phyloP scores from a whole-genome alignment of 2,113 vertebrate genomes.

The Turnix velox region DNA sequence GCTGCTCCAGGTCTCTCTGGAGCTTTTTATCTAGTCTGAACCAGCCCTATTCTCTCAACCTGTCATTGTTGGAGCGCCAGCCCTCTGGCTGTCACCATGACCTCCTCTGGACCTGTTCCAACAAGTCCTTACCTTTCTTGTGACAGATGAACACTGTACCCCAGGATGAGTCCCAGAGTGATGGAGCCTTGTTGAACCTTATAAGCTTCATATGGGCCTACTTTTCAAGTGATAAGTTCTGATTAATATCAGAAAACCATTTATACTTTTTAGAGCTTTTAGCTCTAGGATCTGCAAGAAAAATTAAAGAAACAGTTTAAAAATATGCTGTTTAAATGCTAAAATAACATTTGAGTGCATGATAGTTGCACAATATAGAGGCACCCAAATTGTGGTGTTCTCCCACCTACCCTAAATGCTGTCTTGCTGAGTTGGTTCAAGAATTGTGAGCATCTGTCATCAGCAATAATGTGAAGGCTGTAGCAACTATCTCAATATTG shows the following conservation, averaged over 20 bases:
- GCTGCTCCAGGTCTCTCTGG: background rate
- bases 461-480: background rate
- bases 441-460: background rate
- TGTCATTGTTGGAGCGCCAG: background rate
- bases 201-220: background rate
- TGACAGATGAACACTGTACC: background rate
- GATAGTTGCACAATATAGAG: background rate
- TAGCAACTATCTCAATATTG: background rate
- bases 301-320: background rate
- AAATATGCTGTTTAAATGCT: background rate
- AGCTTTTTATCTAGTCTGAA: background rate
- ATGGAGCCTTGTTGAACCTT: background rate
- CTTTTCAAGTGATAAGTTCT: background rate
- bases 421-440: background rate
- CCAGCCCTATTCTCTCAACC: background rate
- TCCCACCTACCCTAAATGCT: background rate
- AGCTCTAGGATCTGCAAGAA: background rate
- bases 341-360: no score
- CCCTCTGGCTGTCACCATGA: background rate
- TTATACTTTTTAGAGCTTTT: background rate
- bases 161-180: background rate
- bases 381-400: background rate
- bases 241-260: background rate
- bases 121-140: background rate
- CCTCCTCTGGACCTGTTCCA: background rate